Percentiles rank a stretch among this genome's conserved stretches.
These are phyloP conservation scores for Sporophila hypoxantha DNA, from an alignment of 2,113 vertebrate genomes.

Conservation along the genomic window DNA sequence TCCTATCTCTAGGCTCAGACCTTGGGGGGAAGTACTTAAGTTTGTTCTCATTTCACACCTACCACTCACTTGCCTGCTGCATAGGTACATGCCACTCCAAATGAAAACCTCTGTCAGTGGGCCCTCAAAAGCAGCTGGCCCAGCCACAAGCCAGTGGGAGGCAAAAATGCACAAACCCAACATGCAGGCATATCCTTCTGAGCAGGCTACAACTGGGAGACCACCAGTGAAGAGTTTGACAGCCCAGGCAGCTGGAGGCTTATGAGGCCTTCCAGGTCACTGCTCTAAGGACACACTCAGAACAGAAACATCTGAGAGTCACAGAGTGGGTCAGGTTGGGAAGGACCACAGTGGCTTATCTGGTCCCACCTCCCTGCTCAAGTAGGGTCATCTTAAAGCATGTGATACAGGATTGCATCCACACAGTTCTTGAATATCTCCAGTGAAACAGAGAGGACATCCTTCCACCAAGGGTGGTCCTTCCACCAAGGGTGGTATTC, in stretches of 20 bases:
- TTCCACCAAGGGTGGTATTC: background rate
- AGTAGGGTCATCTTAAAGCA: background rate
- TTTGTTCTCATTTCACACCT: constrained; percentile 15
- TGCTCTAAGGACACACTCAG: background rate
- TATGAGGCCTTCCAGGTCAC: fast-evolving
- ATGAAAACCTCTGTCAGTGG: background rate
- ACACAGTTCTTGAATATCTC: background rate
- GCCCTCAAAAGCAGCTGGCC: constrained; percentile 13
- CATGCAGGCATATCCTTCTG: background rate
- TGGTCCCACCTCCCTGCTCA: background rate
- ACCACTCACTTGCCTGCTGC: background rate
- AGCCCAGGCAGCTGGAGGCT: background rate
- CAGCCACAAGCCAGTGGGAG: background rate
- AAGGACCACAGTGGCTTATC: background rate
- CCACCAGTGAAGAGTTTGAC: background rate
- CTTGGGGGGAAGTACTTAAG: background rate
- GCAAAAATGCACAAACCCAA: background rate
- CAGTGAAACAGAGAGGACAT: background rate
- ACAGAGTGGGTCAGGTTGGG: background rate
- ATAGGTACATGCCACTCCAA: background rate
- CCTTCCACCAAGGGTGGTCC: background rate
- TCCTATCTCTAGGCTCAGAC: constrained; percentile 3
- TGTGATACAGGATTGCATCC: background rate
- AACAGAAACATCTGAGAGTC: background rate
- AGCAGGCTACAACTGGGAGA: background rate